phyloP scores from a whole-genome alignment of 1,140 invertebrate species.

The Orussus abietinus region DNA sequence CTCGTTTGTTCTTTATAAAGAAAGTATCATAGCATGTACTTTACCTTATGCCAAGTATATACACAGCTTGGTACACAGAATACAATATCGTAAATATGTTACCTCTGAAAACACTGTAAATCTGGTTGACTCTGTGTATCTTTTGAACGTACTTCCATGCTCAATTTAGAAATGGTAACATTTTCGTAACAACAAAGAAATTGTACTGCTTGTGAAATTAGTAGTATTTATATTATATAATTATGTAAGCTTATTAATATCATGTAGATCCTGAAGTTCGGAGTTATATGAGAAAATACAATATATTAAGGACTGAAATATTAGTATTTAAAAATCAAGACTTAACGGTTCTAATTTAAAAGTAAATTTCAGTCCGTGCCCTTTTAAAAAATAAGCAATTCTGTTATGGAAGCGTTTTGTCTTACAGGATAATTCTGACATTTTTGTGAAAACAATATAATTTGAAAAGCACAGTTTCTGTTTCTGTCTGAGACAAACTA shows the following conservation, averaged over 20 bases:
- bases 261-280: constrained; percentile 34
- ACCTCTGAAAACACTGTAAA: constrained; percentile 19
- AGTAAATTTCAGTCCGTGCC: constrained; percentile 52
- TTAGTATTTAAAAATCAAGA: background rate
- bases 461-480: constrained; percentile 47
- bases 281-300: constrained; percentile 12
- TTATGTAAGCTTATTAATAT: constrained; percentile 16
- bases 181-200: constrained; percentile 17
- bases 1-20: too few relatives aligned
- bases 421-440: constrained; percentile 43
- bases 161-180: constrained; percentile 13
- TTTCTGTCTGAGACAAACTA: constrained; percentile 33
- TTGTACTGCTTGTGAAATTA: constrained; percentile 13
- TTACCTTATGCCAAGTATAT: too few relatives aligned
- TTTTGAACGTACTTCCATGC: constrained; percentile 22
- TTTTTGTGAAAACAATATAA: constrained; percentile 43
- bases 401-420: constrained; percentile 43
- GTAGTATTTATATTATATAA: constrained; percentile 16
- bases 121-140: constrained; percentile 15
- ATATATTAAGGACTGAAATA: constrained; percentile 3
- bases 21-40: too few relatives aligned
- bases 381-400: constrained; percentile 54
- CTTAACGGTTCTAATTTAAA: too few relatives aligned
- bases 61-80: too few relatives aligned
- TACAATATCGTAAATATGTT: too few relatives aligned